Base-by-base conservation (phyloP, 2,888 invertebrate genomes). In the Iphiclides podalirius region DNA sequence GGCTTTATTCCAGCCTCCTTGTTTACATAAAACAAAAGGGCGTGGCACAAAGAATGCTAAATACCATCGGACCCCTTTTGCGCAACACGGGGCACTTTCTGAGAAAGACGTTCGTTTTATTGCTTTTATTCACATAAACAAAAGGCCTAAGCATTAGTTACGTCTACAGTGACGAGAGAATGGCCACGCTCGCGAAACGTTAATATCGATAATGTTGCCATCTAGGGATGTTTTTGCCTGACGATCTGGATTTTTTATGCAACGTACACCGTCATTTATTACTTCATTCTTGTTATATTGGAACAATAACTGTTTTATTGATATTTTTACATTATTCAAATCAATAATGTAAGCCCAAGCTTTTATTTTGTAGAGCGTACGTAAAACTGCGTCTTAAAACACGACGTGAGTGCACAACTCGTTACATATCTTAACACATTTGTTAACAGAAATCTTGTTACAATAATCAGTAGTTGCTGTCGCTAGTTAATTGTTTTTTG, bases 11-110 rank as follows among this genome's bases (percentile, higher is more conserved):
- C 52, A 40, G 38, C 37, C 38, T 37, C 14, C 37, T 52, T 56
- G 54, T 56, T 52, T 50, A 50, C 54, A 36, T 42, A 44, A 52
- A 50, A 56, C 54, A 54, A 56, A 52, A 39, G 54, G 48, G 46
- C 40, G 44, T 54, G 47, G 38, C 47, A 54, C 49, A 54, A 50
- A 52, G 47, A 47, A 31, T 28, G 34, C 39, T 44, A 36, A 54
- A 53, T 38, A 43, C 51, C 20, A 49, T 52, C 38, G 44, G 20
- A 47, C 54, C 54, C 52, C 56, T 50, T 56, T 54, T 39, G 47
- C 49, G 41, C 47, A 54, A 45, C 41, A 50, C 50, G 52, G 49
- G 52, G 48, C 39, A 52, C 50, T 51, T 56, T 56, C 56, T 51
- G 47, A 48, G 56, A 56, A 52, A 42, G 45, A 45, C 46, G 52